Base-by-base conservation (phyloP, 2,888 invertebrate species). In the Malachius bipustulatus region DNA sequence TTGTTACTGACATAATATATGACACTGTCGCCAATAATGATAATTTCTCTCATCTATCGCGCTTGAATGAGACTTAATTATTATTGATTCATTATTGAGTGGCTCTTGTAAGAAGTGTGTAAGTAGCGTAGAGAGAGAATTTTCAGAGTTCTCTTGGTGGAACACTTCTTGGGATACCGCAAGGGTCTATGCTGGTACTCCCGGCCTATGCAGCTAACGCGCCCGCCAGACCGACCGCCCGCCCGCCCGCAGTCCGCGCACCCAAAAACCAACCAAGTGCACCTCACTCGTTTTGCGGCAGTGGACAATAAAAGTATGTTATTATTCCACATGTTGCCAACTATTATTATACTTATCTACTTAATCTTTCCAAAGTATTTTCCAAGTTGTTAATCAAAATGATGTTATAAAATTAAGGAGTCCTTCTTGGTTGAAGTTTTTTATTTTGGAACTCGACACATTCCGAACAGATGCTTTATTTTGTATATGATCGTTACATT, bases 321-420 rank as follows among this genome's bases (percentile, higher is more conserved):
- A 48, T 50, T 53, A 47, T 47, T 59, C 60, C 58, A 59, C 59
- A 59, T 53, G 60, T 61, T 60, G 54, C 57, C 59, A 58, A 57
- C 49, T 54, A 48, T n/a, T n/a, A n/a, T n/a, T n/a, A n/a, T n/a
- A n/a, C n/a, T n/a, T n/a, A n/a, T n/a, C n/a, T n/a, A n/a, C n/a
- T n/a, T n/a, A n/a, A 47, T 48, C 39, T 46, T 43, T 47, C 49
- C 51, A 52, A 51, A 55, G 52, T 60, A 59, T 60, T 60, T 59
- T 59, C 57, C 56, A 60, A 57, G 60, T 62, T 62, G 62, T 62
- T 62, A 57, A 51, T 58, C 58, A 56, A 57, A 59, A 60, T n/a
- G n/a, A 60, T 57, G 57, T 57, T 60, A 56, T 46, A 47, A 49
- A 51, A 48, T 49, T 48, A 42, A 51, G 46, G 47, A 50, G 52